A percentile compares a stretch with the other conserved stretches of the same genome.
Evolutionary conservation across 1,140 invertebrate genomes (phyloP).

Genomic region (Oscheius sp.): DNA sequence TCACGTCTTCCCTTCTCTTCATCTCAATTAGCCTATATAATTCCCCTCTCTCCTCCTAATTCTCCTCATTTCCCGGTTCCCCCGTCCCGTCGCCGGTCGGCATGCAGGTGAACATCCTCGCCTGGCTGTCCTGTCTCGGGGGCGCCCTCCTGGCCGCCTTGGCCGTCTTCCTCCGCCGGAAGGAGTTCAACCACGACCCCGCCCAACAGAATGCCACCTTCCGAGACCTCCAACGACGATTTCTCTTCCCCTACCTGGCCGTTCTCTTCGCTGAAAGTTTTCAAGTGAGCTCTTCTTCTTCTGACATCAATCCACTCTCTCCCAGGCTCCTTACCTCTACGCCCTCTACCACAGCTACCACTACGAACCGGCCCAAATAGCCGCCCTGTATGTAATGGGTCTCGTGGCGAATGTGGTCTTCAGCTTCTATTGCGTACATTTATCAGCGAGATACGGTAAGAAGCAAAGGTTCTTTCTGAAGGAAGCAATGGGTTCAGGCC

Average conservation of each 20-base stretch:
- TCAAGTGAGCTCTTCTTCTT: conserved; percentile 7
- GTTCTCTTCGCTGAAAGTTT: conserved; percentile 30
- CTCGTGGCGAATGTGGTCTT: conserved; percentile 26
- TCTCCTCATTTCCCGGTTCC: too few species aligned
- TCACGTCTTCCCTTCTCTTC: too few species aligned
- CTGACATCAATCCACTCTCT: background rate
- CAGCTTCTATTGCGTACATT: conserved; percentile 27
- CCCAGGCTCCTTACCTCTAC: conserved; percentile 35
- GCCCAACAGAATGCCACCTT: conserved; percentile 24
- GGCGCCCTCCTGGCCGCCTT: conserved; percentile 2
- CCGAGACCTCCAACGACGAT: conserved; percentile 17
- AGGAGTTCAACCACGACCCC: conserved; percentile 9
- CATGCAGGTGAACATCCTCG: conserved; percentile 20
- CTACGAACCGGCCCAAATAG: conserved; percentile 32
- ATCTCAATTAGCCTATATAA: too few species aligned
- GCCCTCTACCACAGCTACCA: conserved; percentile 30
- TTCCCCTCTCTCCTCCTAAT: too few species aligned
- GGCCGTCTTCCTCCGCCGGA: background rate
- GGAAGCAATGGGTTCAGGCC: background rate
- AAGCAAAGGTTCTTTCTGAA: background rate
- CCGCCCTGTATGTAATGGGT: conserved; percentile 31
- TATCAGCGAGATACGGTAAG: background rate
- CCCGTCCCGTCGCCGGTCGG: too few species aligned
- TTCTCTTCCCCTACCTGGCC: conserved; percentile 25
- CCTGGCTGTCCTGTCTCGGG: background rate